Percentiles rank a stretch among this genome's conserved stretches.
These are phyloP conservation scores for Poecilia picta DNA, from an alignment of 2,797 vertebrate genomes.

Conservation along the genomic window DNA sequence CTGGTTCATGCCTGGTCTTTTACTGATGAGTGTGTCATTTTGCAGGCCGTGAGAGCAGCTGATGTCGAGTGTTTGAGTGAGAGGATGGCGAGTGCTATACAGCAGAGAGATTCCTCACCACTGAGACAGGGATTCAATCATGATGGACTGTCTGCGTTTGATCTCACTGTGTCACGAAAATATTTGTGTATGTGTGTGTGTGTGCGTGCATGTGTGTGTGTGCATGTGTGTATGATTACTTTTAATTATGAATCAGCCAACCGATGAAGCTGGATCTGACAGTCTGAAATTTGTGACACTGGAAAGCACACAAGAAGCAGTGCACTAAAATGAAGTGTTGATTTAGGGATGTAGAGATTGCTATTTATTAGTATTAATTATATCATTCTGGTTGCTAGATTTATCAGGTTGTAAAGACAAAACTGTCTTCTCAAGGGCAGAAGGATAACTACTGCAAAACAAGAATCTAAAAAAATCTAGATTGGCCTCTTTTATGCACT, in stretches of 20 bases:
- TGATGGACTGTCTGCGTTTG: constrained; percentile 8
- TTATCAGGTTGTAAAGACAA: constrained; percentile 1
- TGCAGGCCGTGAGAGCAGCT: constrained; percentile 26
- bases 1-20: constrained; percentile 26
- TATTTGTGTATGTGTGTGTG: constrained; percentile 6
- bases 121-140: constrained; percentile 34
- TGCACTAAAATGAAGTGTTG: neutral
- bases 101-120: constrained; percentile 17
- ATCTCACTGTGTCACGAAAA: constrained; percentile 32
- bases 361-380: neutral
- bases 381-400: neutral
- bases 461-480: constrained; percentile 10
- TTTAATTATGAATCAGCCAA: constrained; percentile 35
- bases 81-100: constrained; percentile 18
- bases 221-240: constrained; percentile 11
- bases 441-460: neutral
- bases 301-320: neutral
- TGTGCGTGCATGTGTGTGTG: neutral
- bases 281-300: constrained; percentile 25
- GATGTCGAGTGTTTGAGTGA: constrained; percentile 35
- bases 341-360: neutral
- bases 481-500: neutral
- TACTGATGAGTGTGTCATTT: constrained; percentile 53
- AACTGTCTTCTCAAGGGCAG: neutral
- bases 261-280: constrained; percentile 4